A percentile compares a stretch with the other conserved stretches of the same genome.
Evolutionary conservation across 2,113 vertebrate species (phyloP).

Genomic region (Dromiciops gliroides): DNA sequence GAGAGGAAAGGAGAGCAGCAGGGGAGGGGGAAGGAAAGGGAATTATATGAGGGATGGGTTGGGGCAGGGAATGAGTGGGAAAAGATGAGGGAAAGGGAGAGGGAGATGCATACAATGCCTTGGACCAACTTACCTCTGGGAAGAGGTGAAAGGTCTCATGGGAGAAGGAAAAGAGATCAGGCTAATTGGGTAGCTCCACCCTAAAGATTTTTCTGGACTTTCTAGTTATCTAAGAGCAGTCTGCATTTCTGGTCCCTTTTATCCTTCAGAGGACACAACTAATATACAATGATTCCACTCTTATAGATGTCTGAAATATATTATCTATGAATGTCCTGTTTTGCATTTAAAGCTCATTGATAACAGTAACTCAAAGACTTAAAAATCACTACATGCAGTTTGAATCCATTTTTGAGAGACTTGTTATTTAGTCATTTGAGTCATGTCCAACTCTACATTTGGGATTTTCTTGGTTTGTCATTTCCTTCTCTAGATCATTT

Average conservation of each 20-base stretch:
- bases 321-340: neutral
- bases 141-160: neutral
- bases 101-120: no score
- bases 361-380: neutral
- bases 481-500: neutral
- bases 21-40: rapidly evolving
- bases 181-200: neutral
- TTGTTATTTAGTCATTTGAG: no score
- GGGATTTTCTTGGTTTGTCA: no score
- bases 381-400: neutral
- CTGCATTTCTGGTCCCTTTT: neutral
- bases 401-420: neutral
- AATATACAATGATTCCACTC: neutral
- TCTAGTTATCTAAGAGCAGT: neutral
- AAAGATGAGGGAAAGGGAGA: neutral
- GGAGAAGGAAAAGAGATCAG: neutral
- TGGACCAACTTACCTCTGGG: neutral
- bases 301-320: neutral
- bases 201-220: neutral
- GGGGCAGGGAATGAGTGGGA: no score
- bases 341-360: neutral
- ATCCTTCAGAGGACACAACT: neutral
- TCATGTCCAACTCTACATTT: no score
- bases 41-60: neutral
- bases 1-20: neutral